Evolutionary conservation across 2,888 invertebrate species (phyloP), one percentile per base, ranked within the genome.

Genomic region (Anorthoa munda): DNA sequence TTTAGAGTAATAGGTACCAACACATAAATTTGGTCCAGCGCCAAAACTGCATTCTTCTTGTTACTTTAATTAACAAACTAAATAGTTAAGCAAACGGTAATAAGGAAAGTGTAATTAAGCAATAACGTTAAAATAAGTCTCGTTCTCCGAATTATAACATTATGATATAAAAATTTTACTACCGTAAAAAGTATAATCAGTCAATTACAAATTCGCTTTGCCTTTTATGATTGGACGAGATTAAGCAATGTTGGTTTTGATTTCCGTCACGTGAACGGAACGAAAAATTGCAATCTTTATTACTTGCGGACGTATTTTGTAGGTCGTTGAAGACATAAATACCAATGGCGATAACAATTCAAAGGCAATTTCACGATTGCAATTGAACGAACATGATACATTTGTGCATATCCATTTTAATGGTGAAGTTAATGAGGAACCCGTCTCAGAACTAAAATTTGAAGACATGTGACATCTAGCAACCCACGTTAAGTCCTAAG

Each of bases 151-250:
- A 68, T 64, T 64, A 59, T 53, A 61, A 58, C 66, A 26, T 63
- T 64, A 21, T 55, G 50, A 60, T 61, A 23, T 45, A 21, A 67
- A 58, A 68, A 69, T 13, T 7, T 55, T 48, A 63, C 1, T 9
- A 26, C 45, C 9, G 26, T 46, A 5, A 61, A 50, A 12, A 59
- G 17, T 4, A 51, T 48, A 72, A 53, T 73, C 58, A 60, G 73
- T 64, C 45, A 31, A 60, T 59, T 64, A 73, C 1, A 18, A 66
- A 80, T 74, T 80, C 13, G 50, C 13, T 39, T 74, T 39, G 81
- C 59, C 26, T 53, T 77, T 51, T 63, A 13, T 26, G 21, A 61
- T 68, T 45, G 15, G 7, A 21, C 60, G 51, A 60, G 55, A 61
- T 53, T 56, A 61, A 48, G 50, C 7, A 31, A 31, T 23, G 21